A percentile compares a stretch with the other conserved stretches of the same genome.
Conservation (phyloP, 2,113 vertebrate species). For the Scomber japonicus region DNA sequence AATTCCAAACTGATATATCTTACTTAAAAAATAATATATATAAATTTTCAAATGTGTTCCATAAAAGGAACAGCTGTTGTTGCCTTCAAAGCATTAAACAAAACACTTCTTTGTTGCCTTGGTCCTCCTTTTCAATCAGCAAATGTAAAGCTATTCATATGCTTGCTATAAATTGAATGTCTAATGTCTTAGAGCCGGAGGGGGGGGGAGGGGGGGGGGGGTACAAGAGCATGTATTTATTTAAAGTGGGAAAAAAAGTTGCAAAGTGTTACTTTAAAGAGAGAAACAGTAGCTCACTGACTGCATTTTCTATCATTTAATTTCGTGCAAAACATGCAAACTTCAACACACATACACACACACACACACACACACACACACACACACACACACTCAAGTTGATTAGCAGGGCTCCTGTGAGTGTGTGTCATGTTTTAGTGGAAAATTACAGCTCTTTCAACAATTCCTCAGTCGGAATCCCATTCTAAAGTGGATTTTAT, state of each 20-base stretch:
- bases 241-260: background rate
- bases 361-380: constrained; percentile 42
- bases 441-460: constrained; percentile 87
- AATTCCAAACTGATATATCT: too few relatives aligned
- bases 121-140: background rate
- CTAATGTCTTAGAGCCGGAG: background rate
- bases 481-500: constrained; percentile 85
- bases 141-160: background rate
- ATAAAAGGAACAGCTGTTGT: background rate
- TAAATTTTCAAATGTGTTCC: background rate
- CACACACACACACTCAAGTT: constrained; percentile 50
- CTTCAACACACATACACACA: constrained; percentile 7
- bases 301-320: constrained; percentile 36
- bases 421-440: constrained; percentile 85
- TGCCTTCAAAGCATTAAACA: background rate
- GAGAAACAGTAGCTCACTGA: constrained; percentile 1
- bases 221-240: background rate
- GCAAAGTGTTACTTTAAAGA: background rate
- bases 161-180: background rate
- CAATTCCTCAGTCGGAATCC: constrained; percentile 86
- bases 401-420: constrained; percentile 73
- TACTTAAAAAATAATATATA: too few relatives aligned
- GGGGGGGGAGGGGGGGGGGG: background rate
- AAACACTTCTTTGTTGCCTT: background rate
- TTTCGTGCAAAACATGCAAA: constrained; percentile 31